Evolutionary conservation across 2,797 vertebrate species (phyloP).

Genomic region (Cryptoprocta ferox): DNA sequence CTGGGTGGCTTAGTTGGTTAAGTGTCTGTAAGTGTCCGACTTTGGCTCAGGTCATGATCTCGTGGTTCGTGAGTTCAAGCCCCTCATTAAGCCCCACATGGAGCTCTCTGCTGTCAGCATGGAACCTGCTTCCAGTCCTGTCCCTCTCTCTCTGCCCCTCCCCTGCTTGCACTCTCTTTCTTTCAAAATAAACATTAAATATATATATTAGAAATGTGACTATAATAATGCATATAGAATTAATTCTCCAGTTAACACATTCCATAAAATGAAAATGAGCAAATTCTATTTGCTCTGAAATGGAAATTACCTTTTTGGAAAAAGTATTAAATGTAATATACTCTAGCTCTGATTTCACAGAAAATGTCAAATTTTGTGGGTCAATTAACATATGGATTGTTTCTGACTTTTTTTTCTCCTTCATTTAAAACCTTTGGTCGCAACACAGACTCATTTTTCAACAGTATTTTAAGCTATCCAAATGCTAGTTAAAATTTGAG

Average conservation of each 20-base stretch:
- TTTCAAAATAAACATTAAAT: no score
- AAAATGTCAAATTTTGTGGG: constrained; percentile 12
- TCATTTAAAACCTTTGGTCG: constrained; percentile 30
- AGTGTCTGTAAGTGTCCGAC: no score
- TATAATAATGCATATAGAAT: not conserved
- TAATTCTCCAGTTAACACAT: constrained; percentile 18
- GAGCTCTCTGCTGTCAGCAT: no score
- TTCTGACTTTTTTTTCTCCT: not conserved
- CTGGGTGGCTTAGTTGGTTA: no score
- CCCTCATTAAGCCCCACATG: no score
- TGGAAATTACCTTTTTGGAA: not conserved
- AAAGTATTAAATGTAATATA: not conserved
- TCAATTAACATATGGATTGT: not conserved
- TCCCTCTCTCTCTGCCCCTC: no score
- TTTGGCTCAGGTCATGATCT: no score
- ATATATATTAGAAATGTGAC: constrained; percentile 5
- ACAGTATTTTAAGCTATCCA: not conserved
- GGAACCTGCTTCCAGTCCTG: no score
- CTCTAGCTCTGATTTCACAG: constrained; percentile 38
- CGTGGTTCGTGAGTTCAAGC: no score
- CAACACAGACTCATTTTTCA: constrained; percentile 5
- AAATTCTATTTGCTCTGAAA: not conserved
- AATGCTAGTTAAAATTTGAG: not conserved
- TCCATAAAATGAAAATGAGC: not conserved
- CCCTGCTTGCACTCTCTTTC: no score